Percentiles rank a stretch among this genome's conserved stretches.
phyloP scores from a whole-genome alignment of 2,797 vertebrate species.

The Rhynchotus rufescens region DNA sequence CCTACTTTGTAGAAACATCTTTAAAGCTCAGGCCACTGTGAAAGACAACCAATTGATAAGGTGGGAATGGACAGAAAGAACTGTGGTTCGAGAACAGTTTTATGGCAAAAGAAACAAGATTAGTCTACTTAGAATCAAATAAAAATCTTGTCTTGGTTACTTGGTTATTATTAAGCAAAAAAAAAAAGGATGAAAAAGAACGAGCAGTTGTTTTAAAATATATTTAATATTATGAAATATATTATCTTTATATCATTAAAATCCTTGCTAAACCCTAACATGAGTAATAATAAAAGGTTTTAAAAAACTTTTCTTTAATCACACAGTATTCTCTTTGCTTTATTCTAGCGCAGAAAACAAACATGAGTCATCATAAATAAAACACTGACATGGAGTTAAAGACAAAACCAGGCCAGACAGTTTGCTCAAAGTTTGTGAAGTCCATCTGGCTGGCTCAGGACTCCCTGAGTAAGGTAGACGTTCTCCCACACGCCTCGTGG shows the following conservation, averaged over 20 bases:
- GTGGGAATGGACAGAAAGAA: neutral
- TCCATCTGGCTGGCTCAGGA: slow-evolving; percentile 60
- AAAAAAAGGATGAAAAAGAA: neutral
- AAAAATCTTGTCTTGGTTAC: neutral
- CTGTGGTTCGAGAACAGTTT: neutral
- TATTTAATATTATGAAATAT: slow-evolving; percentile 65
- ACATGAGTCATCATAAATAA: slow-evolving; percentile 54
- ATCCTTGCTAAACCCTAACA: slow-evolving; percentile 28
- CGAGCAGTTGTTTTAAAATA: slow-evolving; percentile 12
- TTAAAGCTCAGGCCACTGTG: neutral
- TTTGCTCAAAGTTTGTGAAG: slow-evolving; percentile 28
- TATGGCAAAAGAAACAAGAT: neutral
- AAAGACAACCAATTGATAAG: neutral
- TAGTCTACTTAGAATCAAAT: neutral
- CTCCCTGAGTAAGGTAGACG: slow-evolving; percentile 65
- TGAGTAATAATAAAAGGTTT: slow-evolving; percentile 18
- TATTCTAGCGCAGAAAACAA: slow-evolving; percentile 33
- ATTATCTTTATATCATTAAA: neutral
- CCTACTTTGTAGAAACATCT: neutral
- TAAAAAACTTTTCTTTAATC: slow-evolving; percentile 2
- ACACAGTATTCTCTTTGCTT: neutral
- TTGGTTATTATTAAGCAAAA: neutral
- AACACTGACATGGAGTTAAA: slow-evolving; percentile 56
- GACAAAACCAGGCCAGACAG: slow-evolving; percentile 64
- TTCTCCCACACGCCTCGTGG: slow-evolving; percentile 20